These are phyloP conservation scores for Vipera latastei DNA, from an alignment of 2,797 vertebrate species.

Conservation along the genomic window DNA sequence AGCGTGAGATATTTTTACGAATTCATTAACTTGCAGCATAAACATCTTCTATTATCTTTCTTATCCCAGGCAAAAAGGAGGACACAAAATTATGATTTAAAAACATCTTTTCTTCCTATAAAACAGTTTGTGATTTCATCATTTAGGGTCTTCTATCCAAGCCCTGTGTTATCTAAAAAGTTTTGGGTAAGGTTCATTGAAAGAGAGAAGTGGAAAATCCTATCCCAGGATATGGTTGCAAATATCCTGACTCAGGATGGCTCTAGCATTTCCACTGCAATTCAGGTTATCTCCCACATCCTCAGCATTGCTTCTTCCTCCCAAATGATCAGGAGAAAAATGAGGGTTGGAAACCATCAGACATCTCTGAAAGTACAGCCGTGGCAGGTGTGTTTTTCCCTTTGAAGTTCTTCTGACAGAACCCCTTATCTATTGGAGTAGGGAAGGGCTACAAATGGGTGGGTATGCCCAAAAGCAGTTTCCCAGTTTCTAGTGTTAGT, in stretches of 20 bases:
- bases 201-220: background rate
- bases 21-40: background rate
- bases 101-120: background rate
- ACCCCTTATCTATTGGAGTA: background rate
- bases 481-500: no score
- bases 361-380: background rate
- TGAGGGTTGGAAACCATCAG: background rate
- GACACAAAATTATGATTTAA: background rate
- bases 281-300: background rate
- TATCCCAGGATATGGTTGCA: background rate
- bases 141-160: background rate
- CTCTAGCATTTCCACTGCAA: background rate
- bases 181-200: background rate
- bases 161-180: background rate
- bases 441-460: no score
- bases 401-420: background rate
- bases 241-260: background rate
- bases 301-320: background rate
- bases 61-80: background rate
- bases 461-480: no score
- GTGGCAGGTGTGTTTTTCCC: background rate
- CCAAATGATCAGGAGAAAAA: background rate
- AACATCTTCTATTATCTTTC: background rate
- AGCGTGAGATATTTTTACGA: background rate
- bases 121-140: background rate